These are phyloP conservation scores for Thelaira solivaga DNA, from an alignment of 2,888 invertebrate genomes.

Conservation along the genomic window DNA sequence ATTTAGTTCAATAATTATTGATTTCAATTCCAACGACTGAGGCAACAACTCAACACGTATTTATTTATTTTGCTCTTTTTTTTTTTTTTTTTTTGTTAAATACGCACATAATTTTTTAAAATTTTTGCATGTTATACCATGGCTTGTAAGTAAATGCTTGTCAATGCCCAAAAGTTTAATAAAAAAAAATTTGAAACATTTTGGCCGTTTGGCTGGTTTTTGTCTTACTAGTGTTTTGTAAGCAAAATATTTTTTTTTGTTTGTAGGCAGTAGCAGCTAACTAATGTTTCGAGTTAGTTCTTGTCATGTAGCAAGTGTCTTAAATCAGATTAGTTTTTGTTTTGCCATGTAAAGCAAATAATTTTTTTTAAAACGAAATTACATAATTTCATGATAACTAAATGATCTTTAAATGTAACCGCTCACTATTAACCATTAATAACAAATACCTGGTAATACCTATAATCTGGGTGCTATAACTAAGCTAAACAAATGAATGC, in stretches of 20 bases:
- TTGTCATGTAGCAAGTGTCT: slow-evolving; percentile 15
- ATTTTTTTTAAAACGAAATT: background rate
- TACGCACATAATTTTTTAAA: slow-evolving; percentile 35
- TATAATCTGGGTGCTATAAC: no score
- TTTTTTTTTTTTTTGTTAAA: background rate
- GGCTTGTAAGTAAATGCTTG: no score
- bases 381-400: background rate
- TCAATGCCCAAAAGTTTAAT: background rate
- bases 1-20: slow-evolving; percentile 45
- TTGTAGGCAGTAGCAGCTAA: slow-evolving; percentile 26
- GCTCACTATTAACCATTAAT: no score
- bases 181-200: background rate
- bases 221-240: slow-evolving; percentile 7
- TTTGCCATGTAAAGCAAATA: no score
- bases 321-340: background rate
- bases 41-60: slow-evolving; percentile 8
- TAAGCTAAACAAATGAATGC: no score
- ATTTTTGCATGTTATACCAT: background rate
- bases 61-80: no score
- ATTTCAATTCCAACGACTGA: slow-evolving; percentile 14
- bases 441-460: background rate
- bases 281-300: background rate
- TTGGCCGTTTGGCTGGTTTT: background rate
- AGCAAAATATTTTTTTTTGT: slow-evolving; percentile 11
- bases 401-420: no score